Percentiles rank a stretch among this genome's conserved stretches.
Evolutionary conservation across 2,113 vertebrate species (phyloP).

Genomic region (Oxygymnocypris stewartii): DNA sequence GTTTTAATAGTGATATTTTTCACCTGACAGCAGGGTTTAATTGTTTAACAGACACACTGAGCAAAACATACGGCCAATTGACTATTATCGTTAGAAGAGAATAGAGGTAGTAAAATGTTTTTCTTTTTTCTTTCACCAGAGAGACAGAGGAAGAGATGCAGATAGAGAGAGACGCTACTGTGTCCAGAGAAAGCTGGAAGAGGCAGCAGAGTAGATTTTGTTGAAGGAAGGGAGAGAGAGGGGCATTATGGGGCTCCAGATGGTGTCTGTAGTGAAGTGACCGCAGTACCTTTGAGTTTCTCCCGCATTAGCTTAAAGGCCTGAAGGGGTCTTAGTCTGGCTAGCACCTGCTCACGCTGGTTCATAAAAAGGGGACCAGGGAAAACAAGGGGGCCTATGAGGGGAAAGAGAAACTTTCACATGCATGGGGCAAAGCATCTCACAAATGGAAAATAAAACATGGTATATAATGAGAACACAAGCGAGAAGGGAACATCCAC

Average conservation of each 20-base stretch:
- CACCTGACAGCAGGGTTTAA: background rate
- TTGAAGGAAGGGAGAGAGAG: slow-evolving; percentile 58
- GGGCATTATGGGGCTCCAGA: slow-evolving; percentile 73
- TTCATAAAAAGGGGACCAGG: slow-evolving; percentile 98
- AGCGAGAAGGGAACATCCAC: slow-evolving; percentile 65
- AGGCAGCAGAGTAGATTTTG: slow-evolving; percentile 72
- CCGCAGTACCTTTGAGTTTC: slow-evolving; percentile 99
- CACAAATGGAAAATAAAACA: slow-evolving; percentile 80
- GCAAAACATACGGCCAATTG: background rate
- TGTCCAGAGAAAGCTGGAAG: slow-evolving; percentile 51
- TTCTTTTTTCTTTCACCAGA: slow-evolving; percentile 10
- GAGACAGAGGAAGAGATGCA: slow-evolving; percentile 20
- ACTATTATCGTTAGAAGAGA: background rate
- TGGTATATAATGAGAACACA: slow-evolving; percentile 66
- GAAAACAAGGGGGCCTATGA: slow-evolving; percentile 98
- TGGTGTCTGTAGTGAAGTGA: slow-evolving; percentile 86
- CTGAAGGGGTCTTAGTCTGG: slow-evolving; percentile 99
- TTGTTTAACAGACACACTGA: background rate
- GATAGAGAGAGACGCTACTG: slow-evolving; percentile 41
- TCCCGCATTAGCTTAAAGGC: slow-evolving; percentile 98
- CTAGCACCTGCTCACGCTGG: slow-evolving; percentile 99
- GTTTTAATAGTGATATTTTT: slow-evolving; percentile 7
- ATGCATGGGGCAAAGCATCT: slow-evolving; percentile 91
- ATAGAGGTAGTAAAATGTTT: background rate
- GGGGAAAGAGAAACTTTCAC: slow-evolving; percentile 98